Conservation (phyloP, 2,888 invertebrate genomes). For the Pediacus dermestoides region DNA sequence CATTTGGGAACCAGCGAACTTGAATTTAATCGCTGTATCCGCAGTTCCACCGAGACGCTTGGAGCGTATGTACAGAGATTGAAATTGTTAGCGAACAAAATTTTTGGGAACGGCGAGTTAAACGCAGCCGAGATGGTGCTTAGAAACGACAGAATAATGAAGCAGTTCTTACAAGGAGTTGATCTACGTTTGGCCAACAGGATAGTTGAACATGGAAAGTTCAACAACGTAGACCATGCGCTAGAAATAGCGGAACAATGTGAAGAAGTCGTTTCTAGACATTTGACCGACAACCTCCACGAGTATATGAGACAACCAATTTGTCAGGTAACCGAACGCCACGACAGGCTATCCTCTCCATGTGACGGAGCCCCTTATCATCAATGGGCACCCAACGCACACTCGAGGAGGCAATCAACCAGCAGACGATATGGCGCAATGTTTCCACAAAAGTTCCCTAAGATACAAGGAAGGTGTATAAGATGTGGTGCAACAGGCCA, state of each 20-base stretch:
- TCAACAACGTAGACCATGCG: conserved; percentile 8
- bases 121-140: background rate
- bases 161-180: conserved; percentile 14
- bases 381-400: no score
- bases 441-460: no score
- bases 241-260: conserved; percentile 9
- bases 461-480: no score
- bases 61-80: conserved; percentile 14
- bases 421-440: no score
- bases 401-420: no score
- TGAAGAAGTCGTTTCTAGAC: conserved; percentile 12
- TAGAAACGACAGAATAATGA: conserved; percentile 10
- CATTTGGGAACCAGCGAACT: conserved; percentile 8
- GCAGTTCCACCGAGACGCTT: conserved; percentile 10
- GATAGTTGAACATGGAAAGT: conserved; percentile 11
- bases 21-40: conserved; percentile 11
- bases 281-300: conserved; percentile 4
- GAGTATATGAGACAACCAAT: conserved; percentile 3
- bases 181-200: conserved; percentile 12
- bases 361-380: no score
- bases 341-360: no score
- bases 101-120: background rate
- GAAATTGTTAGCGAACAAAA: conserved; percentile 11
- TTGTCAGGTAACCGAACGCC: no score
- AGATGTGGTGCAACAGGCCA: no score